Evolutionary conservation across 2,113 vertebrate genomes (phyloP), one percentile per base, ranked within the genome.

Genomic region (Seriola quinqueradiata): DNA sequence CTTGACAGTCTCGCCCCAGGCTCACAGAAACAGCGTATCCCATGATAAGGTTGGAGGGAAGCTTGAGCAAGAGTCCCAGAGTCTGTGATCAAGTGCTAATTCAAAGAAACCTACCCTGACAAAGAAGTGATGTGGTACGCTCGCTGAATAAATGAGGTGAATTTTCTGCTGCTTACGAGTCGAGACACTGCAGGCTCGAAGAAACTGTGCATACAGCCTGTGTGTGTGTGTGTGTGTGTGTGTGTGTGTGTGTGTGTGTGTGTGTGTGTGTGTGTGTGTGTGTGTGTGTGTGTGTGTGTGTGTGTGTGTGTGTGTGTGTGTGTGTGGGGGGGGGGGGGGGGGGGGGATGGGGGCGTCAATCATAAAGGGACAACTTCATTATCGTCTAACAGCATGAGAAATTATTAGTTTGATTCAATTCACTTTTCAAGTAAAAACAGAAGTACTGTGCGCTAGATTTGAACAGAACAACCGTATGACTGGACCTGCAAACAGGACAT

Each of bases 71-170:
- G 7, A 55, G 46, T 66, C 66, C 8, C 17, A 19, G 66, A 77
- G 74, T 28, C 50, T 36, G 48, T 8, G 14, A 66, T 52, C 5
- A 16, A 21, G 7, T 36, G 42, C 34, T 66, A 34, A 70, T 28
- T 70, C 14, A 44, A 52, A 60, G 25, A 80, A 80, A 70, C 52
- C 0, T n/a, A 42, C 7, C 42, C 46, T 70, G 82, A 75, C 57
- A 64, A 69, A 32, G 28, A 25, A 73, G 50, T 25, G 21, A 4
- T 8, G 4, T 0, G 34, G 9, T 10, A 5, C n/a, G 16, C 4
- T 42, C 28, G n/a, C 34, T 57, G 57, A 13, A 23, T 8, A 57
- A 25, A 64, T 71, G 76, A 52, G 42, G 67, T 42, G 25, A 64
- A 57, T 57, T 64, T 65, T 65, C 50, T 50, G 50, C 54, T 48